Conservation (phyloP, 2,113 vertebrate species). For the Lagopus muta region DNA sequence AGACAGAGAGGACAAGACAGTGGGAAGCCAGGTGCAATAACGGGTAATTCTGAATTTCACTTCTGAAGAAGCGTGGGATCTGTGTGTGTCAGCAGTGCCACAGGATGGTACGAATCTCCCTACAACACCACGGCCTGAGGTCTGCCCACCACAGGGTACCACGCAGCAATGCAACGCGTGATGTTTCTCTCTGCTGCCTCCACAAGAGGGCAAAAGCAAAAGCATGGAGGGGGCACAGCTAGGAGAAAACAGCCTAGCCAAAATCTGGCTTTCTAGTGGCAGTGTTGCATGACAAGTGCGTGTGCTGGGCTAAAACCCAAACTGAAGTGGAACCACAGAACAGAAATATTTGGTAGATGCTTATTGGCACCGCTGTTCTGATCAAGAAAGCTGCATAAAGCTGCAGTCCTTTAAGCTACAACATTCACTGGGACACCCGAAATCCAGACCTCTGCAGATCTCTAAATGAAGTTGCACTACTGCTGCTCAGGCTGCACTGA, state of each 20-base stretch:
- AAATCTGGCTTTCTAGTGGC: neutral
- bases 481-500: neutral
- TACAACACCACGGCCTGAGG: rapidly evolving
- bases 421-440: neutral
- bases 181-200: rapidly evolving
- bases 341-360: rapidly evolving
- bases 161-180: rapidly evolving
- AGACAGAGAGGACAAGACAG: neutral
- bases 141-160: too few species aligned
- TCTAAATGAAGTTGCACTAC: rapidly evolving
- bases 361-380: neutral
- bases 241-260: neutral
- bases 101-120: neutral
- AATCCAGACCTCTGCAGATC: neutral
- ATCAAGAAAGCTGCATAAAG: too few species aligned
- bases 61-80: neutral
- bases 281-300: rapidly evolving
- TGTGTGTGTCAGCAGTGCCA: rapidly evolving
- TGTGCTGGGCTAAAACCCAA: neutral
- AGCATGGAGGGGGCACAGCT: neutral
- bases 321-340: neutral
- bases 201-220: neutral
- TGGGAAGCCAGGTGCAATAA: neutral
- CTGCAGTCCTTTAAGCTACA: neutral
- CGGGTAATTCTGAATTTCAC: neutral